Conservation (phyloP, 1,140 invertebrate species). For the Drosophila subpulchrella region DNA sequence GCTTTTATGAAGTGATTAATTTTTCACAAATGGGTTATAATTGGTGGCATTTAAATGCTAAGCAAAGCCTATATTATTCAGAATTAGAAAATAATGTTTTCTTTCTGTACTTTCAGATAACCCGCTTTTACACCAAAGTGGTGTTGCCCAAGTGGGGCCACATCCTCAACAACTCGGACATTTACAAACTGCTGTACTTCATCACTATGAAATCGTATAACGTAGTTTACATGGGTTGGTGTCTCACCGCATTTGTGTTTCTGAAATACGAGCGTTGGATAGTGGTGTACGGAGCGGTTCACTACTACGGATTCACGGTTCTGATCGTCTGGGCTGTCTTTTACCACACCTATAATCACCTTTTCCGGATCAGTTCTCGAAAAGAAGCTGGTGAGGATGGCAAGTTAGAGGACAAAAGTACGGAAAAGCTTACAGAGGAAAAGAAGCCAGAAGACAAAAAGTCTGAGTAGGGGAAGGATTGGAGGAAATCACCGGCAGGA, state of each 20-base stretch:
- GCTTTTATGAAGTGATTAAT: not conserved
- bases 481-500: not conserved
- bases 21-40: not conserved
- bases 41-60: not conserved
- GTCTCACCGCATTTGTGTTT: conserved; percentile 91
- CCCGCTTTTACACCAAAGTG: conserved; percentile 54
- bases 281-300: conserved; percentile 86
- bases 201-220: conserved; percentile 91
- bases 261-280: conserved; percentile 89
- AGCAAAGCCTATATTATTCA: not conserved
- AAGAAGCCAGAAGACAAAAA: conserved; percentile 29
- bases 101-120: conserved; percentile 59
- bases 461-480: conserved; percentile 12
- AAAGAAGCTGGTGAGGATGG: conserved; percentile 3
- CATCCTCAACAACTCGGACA: conserved; percentile 78
- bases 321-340: conserved; percentile 86
- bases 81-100: not conserved
- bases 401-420: not conserved
- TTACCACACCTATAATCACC: conserved; percentile 40
- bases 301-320: conserved; percentile 88
- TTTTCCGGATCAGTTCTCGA: conserved; percentile 3
- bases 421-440: not conserved
- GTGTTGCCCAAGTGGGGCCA: conserved; percentile 62
- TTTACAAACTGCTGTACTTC: conserved; percentile 85
- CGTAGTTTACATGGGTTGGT: conserved; percentile 93